Conservation (phyloP, 2,113 vertebrate genomes). For the Vidua chalybeata region DNA sequence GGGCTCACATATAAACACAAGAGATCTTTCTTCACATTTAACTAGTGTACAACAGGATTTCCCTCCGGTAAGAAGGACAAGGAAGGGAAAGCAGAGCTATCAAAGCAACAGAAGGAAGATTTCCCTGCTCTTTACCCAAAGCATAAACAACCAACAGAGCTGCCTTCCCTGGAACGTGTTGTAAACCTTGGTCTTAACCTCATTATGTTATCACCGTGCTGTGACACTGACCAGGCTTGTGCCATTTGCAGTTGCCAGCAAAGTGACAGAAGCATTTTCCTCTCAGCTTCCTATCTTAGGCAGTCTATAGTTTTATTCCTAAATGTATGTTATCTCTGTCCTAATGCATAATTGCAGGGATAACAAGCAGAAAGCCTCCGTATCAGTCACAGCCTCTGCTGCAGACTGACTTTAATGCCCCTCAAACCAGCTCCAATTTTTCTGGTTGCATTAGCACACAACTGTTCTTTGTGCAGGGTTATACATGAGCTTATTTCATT, state of each 20-base stretch:
- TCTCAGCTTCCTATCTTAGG: conserved; percentile 32
- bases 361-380: conserved; percentile 12
- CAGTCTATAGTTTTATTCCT: conserved; percentile 30
- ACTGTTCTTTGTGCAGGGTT: not conserved
- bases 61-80: not conserved
- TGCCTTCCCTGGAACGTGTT: not conserved
- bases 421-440: not conserved
- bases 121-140: not conserved
- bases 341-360: conserved; percentile 6
- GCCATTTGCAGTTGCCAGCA: conserved; percentile 12
- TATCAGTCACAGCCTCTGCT: not conserved
- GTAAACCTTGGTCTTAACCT: conserved; percentile 11
- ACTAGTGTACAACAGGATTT: not conserved
- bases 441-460: not conserved
- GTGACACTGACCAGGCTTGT: conserved; percentile 40
- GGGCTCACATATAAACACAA: not conserved
- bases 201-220: conserved; percentile 5
- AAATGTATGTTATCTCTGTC: conserved; percentile 11
- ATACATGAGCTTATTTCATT: not conserved
- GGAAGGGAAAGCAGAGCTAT: not conserved
- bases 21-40: not conserved
- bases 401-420: not conserved
- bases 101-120: not conserved
- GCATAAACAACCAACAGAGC: not conserved
- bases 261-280: conserved; percentile 36